phyloP scores from a whole-genome alignment of 2,113 vertebrate species.

The Scophthalmus maximus region DNA sequence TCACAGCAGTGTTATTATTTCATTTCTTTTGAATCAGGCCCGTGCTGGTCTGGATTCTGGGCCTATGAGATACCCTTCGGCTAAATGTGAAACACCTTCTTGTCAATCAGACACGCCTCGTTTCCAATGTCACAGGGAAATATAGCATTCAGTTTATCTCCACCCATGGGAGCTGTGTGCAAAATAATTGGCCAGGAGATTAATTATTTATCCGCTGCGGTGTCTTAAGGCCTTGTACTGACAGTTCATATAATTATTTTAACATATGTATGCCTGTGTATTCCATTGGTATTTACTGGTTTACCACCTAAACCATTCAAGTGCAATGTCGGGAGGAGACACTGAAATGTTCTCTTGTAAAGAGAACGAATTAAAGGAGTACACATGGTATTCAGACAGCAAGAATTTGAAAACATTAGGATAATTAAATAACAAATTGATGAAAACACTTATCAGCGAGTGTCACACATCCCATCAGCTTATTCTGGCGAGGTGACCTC shows the following conservation, averaged over 20 bases:
- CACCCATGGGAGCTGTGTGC: slow-evolving; percentile 20
- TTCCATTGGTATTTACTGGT: neutral
- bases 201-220: slow-evolving; percentile 45
- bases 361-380: neutral
- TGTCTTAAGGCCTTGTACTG: slow-evolving; percentile 16
- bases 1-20: slow-evolving; percentile 1
- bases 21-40: neutral
- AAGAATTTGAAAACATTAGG: neutral
- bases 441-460: neutral
- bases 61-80: slow-evolving; percentile 27
- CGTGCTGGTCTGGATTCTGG: neutral
- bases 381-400: neutral
- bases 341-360: neutral
- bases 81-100: slow-evolving; percentile 51
- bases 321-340: neutral
- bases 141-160: slow-evolving; percentile 20
- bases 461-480: slow-evolving; percentile 5
- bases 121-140: slow-evolving; percentile 43
- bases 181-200: slow-evolving; percentile 44
- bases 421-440: neutral
- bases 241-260: neutral
- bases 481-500: slow-evolving; percentile 23
- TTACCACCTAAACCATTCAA: neutral
- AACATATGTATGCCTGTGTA: neutral
- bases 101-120: slow-evolving; percentile 32